Evolutionary conservation across 1,140 invertebrate species (phyloP).

Genomic region (Coboldia fuscipes): DNA sequence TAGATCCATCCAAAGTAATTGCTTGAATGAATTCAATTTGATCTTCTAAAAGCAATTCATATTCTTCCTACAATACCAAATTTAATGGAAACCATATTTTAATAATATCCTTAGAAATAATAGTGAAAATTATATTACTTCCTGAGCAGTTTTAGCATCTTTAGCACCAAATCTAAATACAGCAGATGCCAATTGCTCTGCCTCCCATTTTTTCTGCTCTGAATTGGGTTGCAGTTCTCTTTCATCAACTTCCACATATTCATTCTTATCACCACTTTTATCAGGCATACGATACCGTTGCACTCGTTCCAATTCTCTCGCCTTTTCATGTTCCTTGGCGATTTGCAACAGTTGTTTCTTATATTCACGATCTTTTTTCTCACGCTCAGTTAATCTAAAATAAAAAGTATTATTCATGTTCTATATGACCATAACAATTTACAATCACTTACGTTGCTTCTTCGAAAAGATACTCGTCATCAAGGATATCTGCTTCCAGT

Average conservation of each 20-base stretch:
- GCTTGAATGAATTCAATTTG: slow-evolving; percentile 96
- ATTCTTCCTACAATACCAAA: no score
- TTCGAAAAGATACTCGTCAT: slow-evolving; percentile 91
- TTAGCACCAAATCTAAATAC: slow-evolving; percentile 83
- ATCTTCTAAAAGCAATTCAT: slow-evolving; percentile 85
- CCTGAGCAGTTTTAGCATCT: slow-evolving; percentile 25
- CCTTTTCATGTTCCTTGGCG: slow-evolving; percentile 90
- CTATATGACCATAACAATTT: not conserved
- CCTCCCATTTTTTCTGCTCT: slow-evolving; percentile 96
- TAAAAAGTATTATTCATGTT: slow-evolving; percentile 7
- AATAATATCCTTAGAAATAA: no score
- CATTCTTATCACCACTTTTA: slow-evolving; percentile 31
- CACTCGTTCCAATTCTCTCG: slow-evolving; percentile 73
- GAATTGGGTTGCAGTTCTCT: slow-evolving; percentile 68
- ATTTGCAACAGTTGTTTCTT: slow-evolving; percentile 80
- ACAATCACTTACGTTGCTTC: slow-evolving; percentile 47
- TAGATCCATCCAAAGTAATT: slow-evolving; percentile 67
- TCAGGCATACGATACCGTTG: slow-evolving; percentile 87
- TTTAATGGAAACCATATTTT: no score
- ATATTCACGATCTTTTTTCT: slow-evolving; percentile 65
- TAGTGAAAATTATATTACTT: no score
- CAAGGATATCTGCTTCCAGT: slow-evolving; percentile 81
- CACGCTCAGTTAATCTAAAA: slow-evolving; percentile 60
- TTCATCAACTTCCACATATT: slow-evolving; percentile 77
- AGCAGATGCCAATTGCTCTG: slow-evolving; percentile 88